Evolutionary conservation across 2,888 invertebrate species (phyloP), one percentile per base, ranked within the genome.

Genomic region (Busseola fusca): DNA sequence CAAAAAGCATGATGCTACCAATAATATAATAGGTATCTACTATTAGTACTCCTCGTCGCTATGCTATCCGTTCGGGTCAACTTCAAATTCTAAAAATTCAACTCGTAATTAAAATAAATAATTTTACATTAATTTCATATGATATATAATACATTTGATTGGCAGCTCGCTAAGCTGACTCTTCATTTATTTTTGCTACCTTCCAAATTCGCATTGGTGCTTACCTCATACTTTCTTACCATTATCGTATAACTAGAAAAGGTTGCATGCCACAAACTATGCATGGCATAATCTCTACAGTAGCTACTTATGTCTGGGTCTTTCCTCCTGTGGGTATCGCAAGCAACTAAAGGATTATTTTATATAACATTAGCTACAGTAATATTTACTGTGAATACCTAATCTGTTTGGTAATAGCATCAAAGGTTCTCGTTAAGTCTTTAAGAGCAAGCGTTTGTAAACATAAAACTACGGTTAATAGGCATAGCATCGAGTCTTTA

Each of bases 311-410:
- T n/a, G 3, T 0, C 12, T 9, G 5, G 1, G 2, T n/a, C 5
- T 45, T 21, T 58, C 34, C 25, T 40, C 58, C 59, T 25, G 12
- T 45, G 73, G 21, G 52, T 48, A 74, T 18, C 0, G 9, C 40
- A 12, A 45, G 42, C 30, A 40, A 48, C 25, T 54, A 25, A 21
- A 74, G n/a, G 64, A 66, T 74, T 54, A 40, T 48, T 59, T 58
- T 12, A 65, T 7, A 27, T 14, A 59, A 65, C 16, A 14, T 34
- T 6, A 52, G 21, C n/a, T 59, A 37, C 21, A 37, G 10, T 48
- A 48, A 9, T 10, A 48, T 48, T 9, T 42, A 37, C 12, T 45
- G 27, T 1, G 27, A 64, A 64, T n/a, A 40, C 7, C 9, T 37
- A n/a, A 63, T 27, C 12, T 21, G 37, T 59, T 21, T 66, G 30